Conservation (phyloP, 2,113 vertebrate species). For the Trematomus loennbergii region DNA sequence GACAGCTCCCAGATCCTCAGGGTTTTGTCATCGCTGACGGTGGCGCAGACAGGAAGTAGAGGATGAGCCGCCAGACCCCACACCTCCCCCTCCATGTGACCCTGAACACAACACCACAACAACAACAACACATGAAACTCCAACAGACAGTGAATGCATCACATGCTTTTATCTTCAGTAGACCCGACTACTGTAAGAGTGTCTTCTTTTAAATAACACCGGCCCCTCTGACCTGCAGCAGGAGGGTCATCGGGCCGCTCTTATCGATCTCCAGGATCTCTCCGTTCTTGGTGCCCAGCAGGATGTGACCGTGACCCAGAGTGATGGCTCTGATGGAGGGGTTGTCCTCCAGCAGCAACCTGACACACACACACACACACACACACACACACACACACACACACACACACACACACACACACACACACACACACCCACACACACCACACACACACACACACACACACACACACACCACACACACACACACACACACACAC, state of each 20-base stretch:
- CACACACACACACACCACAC: no score
- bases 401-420: no score
- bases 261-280: slow-evolving; percentile 98
- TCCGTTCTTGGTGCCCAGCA: slow-evolving; percentile 97
- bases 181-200: no score
- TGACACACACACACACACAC: slow-evolving; percentile 49
- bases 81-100: slow-evolving; percentile 98
- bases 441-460: no score
- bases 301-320: slow-evolving; percentile 95
- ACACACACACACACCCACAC: no score
- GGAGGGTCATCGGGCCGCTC: slow-evolving; percentile 94
- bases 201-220: no score
- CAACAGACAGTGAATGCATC: background rate
- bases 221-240: slow-evolving; percentile 61
- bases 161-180: no score
- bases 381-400: no score
- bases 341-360: slow-evolving; percentile 97
- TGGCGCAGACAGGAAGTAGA: slow-evolving; percentile 94
- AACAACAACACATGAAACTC: background rate
- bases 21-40: slow-evolving; percentile 96
- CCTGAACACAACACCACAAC: slow-evolving; percentile 78
- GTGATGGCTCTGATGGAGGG: slow-evolving; percentile 96
- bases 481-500: no score
- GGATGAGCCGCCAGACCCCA: slow-evolving; percentile 97
- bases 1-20: slow-evolving; percentile 98